Conservation (phyloP, 2,888 invertebrate genomes). For the Meghimatium bilineatum region DNA sequence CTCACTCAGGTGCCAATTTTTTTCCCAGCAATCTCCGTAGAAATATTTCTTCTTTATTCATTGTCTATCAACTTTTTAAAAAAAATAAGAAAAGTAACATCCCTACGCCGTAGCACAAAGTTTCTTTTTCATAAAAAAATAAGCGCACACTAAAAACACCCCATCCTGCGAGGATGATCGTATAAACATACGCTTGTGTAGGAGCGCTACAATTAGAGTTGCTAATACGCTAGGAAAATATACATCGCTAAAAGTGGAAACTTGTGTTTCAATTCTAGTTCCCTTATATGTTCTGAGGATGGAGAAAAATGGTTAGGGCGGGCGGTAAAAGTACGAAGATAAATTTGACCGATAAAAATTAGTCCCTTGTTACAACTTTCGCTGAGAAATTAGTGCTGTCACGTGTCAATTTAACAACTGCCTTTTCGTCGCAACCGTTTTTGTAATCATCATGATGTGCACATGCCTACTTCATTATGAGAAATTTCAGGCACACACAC, state of each 20-base stretch:
- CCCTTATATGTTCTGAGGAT: background rate
- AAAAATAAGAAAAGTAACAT: no score
- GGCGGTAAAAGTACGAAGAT: background rate
- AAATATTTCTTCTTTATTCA: background rate
- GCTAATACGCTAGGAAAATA: no score
- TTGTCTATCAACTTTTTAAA: background rate
- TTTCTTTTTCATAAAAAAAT: no score
- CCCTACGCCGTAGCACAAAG: no score
- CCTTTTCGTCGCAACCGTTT: background rate
- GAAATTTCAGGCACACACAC: background rate
- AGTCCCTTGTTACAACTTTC: no score
- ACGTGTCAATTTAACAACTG: background rate
- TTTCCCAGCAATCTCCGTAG: background rate
- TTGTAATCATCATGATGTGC: background rate
- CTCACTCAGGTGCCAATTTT: conserved; percentile 17
- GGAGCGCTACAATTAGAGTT: no score
- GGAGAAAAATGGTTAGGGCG: background rate
- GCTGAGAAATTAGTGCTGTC: background rate
- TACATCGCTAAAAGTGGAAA: no score
- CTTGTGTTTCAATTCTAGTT: no score
- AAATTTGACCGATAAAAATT: background rate
- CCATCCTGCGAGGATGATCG: no score
- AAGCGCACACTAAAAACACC: no score
- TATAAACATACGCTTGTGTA: no score
- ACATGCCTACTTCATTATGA: background rate